These are phyloP conservation scores for Microctenopoma lineatum DNA, from an alignment of 2,797 vertebrate species.

Conservation along the genomic window DNA sequence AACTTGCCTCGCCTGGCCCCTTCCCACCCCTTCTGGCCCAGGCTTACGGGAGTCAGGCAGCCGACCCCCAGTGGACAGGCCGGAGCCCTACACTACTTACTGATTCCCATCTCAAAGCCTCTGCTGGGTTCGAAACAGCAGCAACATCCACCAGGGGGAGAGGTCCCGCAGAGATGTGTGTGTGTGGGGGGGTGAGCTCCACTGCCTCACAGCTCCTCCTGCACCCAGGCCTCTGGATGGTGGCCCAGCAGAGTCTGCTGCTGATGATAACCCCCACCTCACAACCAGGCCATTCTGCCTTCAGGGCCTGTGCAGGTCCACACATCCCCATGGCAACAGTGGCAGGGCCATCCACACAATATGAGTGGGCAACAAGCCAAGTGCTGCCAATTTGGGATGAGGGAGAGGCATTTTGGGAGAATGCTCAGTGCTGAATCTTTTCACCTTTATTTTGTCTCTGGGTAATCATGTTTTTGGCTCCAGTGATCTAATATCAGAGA, in stretches of 20 bases:
- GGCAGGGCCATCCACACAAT: conserved; percentile 84
- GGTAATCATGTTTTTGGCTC: conserved; percentile 71
- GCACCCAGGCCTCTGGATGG: conserved; percentile 75
- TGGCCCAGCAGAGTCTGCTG: conserved; percentile 76
- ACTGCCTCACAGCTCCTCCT: conserved; percentile 56
- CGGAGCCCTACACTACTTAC: conserved; percentile 71
- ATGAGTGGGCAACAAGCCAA: conserved; percentile 85
- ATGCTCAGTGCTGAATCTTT: conserved; percentile 68
- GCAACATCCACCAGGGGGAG: conserved; percentile 46
- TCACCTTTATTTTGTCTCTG: conserved; percentile 73
- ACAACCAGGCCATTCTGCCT: conserved; percentile 77
- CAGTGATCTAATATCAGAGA: conserved; percentile 62
- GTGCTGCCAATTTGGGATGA: conserved; percentile 82
- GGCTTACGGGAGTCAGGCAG: conserved; percentile 81
- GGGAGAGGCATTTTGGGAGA: conserved; percentile 78
- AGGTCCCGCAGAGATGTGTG: conserved; percentile 34
- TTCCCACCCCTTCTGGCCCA: conserved; percentile 80
- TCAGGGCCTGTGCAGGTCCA: conserved; percentile 82
- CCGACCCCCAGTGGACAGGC: conserved; percentile 83
- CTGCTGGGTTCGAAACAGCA: conserved; percentile 44
- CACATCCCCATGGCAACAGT: conserved; percentile 88
- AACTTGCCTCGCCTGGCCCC: conserved; percentile 79
- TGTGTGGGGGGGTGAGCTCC: conserved; percentile 18
- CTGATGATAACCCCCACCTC: conserved; percentile 82
- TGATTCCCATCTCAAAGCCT: conserved; percentile 53